Percentiles rank a stretch among this genome's conserved stretches.
phyloP scores from a whole-genome alignment of 2,113 vertebrate species.

The Entomyzon cyanotis region DNA sequence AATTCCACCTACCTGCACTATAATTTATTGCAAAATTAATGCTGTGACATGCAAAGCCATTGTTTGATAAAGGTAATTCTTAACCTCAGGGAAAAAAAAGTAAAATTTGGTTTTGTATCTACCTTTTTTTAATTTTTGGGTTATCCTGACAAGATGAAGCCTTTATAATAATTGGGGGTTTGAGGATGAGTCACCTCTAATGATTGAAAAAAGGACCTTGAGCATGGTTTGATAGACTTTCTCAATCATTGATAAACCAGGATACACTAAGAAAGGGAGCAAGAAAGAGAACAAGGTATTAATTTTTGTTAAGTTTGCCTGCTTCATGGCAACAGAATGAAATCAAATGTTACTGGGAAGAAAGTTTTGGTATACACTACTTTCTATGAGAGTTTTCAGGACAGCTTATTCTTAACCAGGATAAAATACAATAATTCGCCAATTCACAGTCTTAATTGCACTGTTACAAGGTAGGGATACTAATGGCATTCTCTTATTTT shows the following conservation, averaged over 20 bases:
- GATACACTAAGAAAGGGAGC: neutral
- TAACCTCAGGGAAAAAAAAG: neutral
- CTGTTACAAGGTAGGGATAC: neutral
- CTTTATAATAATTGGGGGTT: neutral
- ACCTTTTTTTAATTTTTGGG: neutral
- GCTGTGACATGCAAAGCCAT: constrained; percentile 14
- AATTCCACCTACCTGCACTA: constrained; percentile 34
- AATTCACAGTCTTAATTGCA: constrained; percentile 23
- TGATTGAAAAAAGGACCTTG: neutral
- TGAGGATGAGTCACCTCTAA: constrained; percentile 13
- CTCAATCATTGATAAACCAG: neutral
- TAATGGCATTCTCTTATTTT: constrained; percentile 12
- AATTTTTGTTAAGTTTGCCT: neutral
- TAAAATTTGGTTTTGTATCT: neutral
- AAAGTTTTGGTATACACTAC: neutral
- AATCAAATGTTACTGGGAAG: neutral
- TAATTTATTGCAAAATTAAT: constrained; percentile 67
- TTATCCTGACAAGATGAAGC: neutral
- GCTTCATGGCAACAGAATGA: neutral
- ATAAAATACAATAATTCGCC: neutral
- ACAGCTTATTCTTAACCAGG: neutral
- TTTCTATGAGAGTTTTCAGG: neutral
- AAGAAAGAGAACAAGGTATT: neutral
- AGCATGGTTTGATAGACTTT: neutral
- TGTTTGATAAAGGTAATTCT: constrained; percentile 45